Conservation (phyloP, 2,113 vertebrate genomes). For the Strigops habroptila region DNA sequence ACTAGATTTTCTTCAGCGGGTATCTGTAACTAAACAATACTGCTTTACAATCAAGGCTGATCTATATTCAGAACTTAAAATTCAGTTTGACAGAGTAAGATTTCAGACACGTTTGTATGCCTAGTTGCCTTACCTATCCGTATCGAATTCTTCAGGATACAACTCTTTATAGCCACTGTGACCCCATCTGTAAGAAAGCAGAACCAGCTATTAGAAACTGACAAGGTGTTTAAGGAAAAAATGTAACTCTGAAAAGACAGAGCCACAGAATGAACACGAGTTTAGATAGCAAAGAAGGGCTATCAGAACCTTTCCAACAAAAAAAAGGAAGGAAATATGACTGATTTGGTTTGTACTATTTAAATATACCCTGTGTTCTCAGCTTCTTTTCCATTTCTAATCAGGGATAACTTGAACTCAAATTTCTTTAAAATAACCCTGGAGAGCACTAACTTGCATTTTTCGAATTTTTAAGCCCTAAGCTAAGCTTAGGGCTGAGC, state of each 20-base stretch:
- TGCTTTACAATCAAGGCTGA: background rate
- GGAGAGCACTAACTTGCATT: background rate
- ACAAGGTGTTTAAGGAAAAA: background rate
- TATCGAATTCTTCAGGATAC: slow-evolving; percentile 94
- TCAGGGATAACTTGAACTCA: background rate
- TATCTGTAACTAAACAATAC: background rate
- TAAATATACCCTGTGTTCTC: background rate
- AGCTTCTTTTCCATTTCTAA: background rate
- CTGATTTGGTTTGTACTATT: background rate
- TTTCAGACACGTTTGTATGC: background rate
- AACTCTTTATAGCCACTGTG: slow-evolving; percentile 98
- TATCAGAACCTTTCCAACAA: background rate
- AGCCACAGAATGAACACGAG: background rate
- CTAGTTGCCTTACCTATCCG: slow-evolving; percentile 80
- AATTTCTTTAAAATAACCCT: background rate
- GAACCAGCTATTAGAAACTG: background rate
- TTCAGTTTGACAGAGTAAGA: background rate
- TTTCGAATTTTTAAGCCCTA: background rate
- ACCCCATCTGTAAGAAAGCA: slow-evolving; percentile 81
- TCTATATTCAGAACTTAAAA: background rate
- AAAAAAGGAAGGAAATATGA: background rate
- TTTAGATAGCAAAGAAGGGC: background rate
- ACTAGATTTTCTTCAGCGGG: background rate
- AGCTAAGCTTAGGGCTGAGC: background rate
- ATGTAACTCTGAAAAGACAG: background rate